A percentile compares a stretch with the other conserved stretches of the same genome.
These are phyloP conservation scores for Hemistola chrysoprasaria DNA, from an alignment of 2,888 invertebrate genomes.

Conservation along the genomic window DNA sequence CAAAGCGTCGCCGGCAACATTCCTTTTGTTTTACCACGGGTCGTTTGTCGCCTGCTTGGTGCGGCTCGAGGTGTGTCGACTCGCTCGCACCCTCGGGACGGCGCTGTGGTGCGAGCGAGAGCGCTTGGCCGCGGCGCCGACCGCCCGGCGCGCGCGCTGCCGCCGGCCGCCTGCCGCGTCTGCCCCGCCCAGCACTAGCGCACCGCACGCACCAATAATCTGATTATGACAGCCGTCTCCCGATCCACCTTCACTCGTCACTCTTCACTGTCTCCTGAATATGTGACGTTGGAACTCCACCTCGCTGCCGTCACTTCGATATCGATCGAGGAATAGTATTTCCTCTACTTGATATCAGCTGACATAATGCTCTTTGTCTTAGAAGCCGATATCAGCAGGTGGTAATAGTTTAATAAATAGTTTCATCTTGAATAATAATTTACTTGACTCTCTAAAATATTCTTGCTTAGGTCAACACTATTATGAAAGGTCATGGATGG, in stretches of 20 bases:
- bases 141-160: slow-evolving; percentile 67
- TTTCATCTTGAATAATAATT: neutral
- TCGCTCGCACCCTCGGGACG: slow-evolving; percentile 29
- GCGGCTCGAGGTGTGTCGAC: slow-evolving; percentile 33
- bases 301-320: slow-evolving; percentile 27
- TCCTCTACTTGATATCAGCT: slow-evolving; percentile 30
- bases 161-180: slow-evolving; percentile 72
- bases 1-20: slow-evolving; percentile 81
- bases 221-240: slow-evolving; percentile 79
- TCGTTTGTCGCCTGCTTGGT: slow-evolving; percentile 78
- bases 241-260: slow-evolving; percentile 58
- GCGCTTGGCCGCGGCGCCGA: slow-evolving; percentile 70
- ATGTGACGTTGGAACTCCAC: slow-evolving; percentile 51
- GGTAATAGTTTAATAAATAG: slow-evolving; percentile 27
- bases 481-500: no score
- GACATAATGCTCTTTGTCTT: slow-evolving; percentile 51
- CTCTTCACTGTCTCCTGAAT: slow-evolving; percentile 58
- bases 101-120: slow-evolving; percentile 52
- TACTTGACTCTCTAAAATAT: slow-evolving; percentile 1
- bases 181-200: slow-evolving; percentile 63
- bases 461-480: no score
- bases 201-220: slow-evolving; percentile 72
- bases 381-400: slow-evolving; percentile 39
- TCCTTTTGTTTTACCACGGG: slow-evolving; percentile 82
- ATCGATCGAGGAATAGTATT: slow-evolving; percentile 29